Evolutionary conservation across 30 jellyfish, hydroid and myxozoan species (phyloP).

Genomic region (Hydra vulgaris): DNA sequence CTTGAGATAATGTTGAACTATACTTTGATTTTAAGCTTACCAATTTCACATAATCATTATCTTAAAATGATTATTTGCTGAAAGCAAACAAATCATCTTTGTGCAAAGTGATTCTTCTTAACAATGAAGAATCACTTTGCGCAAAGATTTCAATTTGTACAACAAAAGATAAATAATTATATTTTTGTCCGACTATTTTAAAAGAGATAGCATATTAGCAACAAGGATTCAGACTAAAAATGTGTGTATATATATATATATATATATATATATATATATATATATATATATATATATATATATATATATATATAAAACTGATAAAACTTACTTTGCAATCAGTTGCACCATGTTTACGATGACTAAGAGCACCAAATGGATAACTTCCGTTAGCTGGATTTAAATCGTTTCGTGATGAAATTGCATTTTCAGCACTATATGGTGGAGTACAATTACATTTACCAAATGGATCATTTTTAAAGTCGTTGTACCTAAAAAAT

Average conservation of each 20-base stretch:
- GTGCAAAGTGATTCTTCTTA: not conserved
- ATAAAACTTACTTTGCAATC: slow-evolving; percentile 85
- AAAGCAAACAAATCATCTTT: not conserved
- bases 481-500: slow-evolving; percentile 66
- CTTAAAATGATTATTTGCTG: not conserved
- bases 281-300: no score
- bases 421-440: slow-evolving; percentile 98
- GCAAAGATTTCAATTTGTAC: no score
- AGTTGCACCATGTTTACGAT: slow-evolving; percentile 95
- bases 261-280: no score
- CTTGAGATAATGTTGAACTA: not conserved
- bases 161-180: no score
- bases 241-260: no score
- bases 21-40: not conserved
- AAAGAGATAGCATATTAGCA: no score
- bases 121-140: no score
- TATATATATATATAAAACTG: no score
- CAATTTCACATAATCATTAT: not conserved
- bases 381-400: slow-evolving; percentile 87
- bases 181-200: no score
- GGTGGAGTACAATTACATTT: slow-evolving; percentile 95
- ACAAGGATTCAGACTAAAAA: no score
- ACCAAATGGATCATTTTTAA: slow-evolving; percentile 58
- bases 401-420: slow-evolving; percentile 85
- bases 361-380: slow-evolving; percentile 89